A percentile compares a stretch with the other conserved stretches of the same genome.
These are phyloP conservation scores for Drosophila emarginata DNA, from an alignment of 2,888 invertebrate genomes.

Conservation along the genomic window DNA sequence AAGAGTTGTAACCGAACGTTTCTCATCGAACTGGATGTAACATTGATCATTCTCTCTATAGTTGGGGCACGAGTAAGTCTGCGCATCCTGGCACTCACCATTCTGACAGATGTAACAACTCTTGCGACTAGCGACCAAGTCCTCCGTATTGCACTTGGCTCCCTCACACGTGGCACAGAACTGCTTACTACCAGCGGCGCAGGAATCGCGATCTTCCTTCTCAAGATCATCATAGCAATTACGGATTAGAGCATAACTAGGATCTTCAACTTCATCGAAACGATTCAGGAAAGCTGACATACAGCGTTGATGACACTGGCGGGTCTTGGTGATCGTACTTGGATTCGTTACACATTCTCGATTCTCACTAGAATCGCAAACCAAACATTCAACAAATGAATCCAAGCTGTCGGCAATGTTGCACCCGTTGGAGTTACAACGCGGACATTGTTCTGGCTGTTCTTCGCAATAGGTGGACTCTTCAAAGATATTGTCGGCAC, in stretches of 20 bases:
- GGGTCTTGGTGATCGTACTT: constrained; percentile 44
- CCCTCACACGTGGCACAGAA: constrained; percentile 64
- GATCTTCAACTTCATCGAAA: constrained; percentile 63
- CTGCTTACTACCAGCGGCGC: constrained; percentile 54
- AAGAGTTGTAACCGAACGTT: constrained; percentile 46
- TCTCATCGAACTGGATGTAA: constrained; percentile 72
- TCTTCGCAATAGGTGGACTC: constrained; percentile 59
- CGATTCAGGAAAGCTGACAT: constrained; percentile 73
- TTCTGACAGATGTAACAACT: constrained; percentile 72
- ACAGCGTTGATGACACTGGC: constrained; percentile 71
- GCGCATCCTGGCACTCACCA: constrained; percentile 64
- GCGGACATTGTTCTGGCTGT: constrained; percentile 63
- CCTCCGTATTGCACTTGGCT: constrained; percentile 64
- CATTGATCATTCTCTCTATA: constrained; percentile 75
- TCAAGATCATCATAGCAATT: constrained; percentile 79
- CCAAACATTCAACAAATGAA: constrained; percentile 73
- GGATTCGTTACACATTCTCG: constrained; percentile 56
- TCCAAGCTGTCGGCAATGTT: constrained; percentile 64
- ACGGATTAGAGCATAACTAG: constrained; percentile 72
- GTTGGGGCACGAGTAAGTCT: constrained; percentile 52
- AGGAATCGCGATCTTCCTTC: constrained; percentile 62
- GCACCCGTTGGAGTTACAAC: constrained; percentile 80
- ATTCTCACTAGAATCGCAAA: constrained; percentile 69
- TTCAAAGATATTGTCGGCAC: constrained; percentile 54
- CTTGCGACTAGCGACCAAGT: constrained; percentile 54